phyloP scores from a whole-genome alignment of 2,888 invertebrate genomes.

The Onthophagus sagittarius region DNA sequence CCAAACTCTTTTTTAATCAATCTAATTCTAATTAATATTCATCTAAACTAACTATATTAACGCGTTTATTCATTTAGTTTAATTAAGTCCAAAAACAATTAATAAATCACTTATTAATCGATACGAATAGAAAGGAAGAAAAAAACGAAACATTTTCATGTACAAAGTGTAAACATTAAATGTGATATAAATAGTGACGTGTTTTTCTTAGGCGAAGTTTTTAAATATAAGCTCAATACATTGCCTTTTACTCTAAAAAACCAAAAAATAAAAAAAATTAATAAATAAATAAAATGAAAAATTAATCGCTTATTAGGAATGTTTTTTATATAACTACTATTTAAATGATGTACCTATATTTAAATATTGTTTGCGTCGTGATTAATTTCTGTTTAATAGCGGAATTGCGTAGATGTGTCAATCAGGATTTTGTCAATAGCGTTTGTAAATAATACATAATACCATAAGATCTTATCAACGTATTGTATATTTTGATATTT shows the following conservation, averaged over 20 bases:
- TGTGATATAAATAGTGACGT: background rate
- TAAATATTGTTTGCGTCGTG: background rate
- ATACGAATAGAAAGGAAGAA: background rate
- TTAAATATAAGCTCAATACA: background rate
- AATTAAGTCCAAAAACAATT: background rate
- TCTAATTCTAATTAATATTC: no score
- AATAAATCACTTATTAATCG: background rate
- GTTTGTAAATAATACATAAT: background rate
- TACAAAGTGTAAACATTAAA: background rate
- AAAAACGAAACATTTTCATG: background rate
- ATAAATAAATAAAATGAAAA: background rate
- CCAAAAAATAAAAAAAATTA: background rate
- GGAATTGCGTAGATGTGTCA: background rate
- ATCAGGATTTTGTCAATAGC: background rate
- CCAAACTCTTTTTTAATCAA: no score
- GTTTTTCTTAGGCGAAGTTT: background rate
- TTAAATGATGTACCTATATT: background rate
- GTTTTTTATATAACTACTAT: background rate
- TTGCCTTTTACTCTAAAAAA: background rate
- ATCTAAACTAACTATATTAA: no score
- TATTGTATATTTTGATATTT: background rate
- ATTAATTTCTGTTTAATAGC: background rate
- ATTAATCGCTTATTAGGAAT: background rate
- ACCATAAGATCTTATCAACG: background rate
- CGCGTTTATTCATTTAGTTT: no score